Conservation (phyloP, 2,797 vertebrate genomes). For the Lepilemur ruficaudatus region DNA sequence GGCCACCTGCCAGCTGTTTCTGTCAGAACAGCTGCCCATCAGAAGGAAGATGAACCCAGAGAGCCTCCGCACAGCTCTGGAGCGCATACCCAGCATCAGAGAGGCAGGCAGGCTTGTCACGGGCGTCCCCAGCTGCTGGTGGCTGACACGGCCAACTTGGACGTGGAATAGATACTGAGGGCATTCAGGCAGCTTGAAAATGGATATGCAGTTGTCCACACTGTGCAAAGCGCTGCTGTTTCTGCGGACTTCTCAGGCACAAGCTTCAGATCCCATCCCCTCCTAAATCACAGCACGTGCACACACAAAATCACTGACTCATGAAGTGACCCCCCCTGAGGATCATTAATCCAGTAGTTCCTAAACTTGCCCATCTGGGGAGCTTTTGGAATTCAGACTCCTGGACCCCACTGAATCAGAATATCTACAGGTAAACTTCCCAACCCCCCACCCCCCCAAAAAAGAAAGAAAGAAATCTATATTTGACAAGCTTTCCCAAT, state of each 20-base stretch:
- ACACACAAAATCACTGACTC: rapidly evolving
- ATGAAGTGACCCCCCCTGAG: not conserved
- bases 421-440: not conserved
- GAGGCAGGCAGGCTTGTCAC: slow-evolving; percentile 59
- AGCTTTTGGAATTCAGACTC: not conserved
- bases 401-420: not conserved
- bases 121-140: slow-evolving; percentile 74
- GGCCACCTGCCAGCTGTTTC: slow-evolving; percentile 69
- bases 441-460: no score
- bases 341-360: not conserved
- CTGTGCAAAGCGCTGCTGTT: not conserved
- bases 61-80: not conserved
- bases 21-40: slow-evolving; percentile 36
- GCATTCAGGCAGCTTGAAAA: slow-evolving; percentile 79
- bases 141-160: slow-evolving; percentile 77
- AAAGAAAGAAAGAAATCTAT: not conserved
- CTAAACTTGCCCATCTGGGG: not conserved
- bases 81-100: slow-evolving; percentile 46
- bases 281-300: not conserved
- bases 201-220: slow-evolving; percentile 80
- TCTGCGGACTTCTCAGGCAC: not conserved
- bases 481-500: slow-evolving; percentile 2
- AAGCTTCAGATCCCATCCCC: not conserved
- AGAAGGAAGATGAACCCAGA: slow-evolving; percentile 57
- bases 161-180: slow-evolving; percentile 61